Evolutionary conservation across 2,113 vertebrate genomes (phyloP).

Genomic region (Paedocypris sp.): DNA sequence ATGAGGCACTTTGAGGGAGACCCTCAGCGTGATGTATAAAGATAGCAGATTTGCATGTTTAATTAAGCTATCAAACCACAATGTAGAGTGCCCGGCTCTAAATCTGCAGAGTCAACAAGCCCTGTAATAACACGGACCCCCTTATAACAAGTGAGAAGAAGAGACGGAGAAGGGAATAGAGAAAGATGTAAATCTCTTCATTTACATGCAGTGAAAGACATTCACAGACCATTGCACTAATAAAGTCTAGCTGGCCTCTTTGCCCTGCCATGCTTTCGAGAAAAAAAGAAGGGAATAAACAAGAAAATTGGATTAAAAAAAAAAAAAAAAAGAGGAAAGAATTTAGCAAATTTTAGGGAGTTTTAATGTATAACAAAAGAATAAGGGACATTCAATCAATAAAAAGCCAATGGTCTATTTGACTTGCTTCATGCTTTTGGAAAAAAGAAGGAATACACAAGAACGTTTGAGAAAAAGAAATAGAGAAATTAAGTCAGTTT

Average conservation of each 20-base stretch:
- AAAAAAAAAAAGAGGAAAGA: slow-evolving; percentile 17
- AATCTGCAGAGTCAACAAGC: slow-evolving; percentile 78
- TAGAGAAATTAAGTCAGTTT: too few species aligned
- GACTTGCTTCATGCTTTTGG: too few species aligned
- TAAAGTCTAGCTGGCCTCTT: slow-evolving; percentile 79
- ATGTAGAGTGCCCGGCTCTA: slow-evolving; percentile 57
- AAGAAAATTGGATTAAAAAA: not conserved
- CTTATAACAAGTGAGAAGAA: slow-evolving; percentile 42
- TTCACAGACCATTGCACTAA: slow-evolving; percentile 79
- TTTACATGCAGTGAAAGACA: slow-evolving; percentile 85
- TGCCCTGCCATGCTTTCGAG: slow-evolving; percentile 54
- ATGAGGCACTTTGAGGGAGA: not conserved
- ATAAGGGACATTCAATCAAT: too few species aligned
- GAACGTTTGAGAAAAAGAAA: slow-evolving; percentile 10
- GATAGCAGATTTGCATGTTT: slow-evolving; percentile 69
- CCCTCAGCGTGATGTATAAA: slow-evolving; percentile 54
- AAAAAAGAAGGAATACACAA: slow-evolving; percentile 6
- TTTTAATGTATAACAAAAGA: too few species aligned
- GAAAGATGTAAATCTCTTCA: slow-evolving; percentile 81
- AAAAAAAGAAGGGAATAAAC: slow-evolving; percentile 26
- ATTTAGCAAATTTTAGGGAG: too few species aligned
- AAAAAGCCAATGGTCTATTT: too few species aligned
- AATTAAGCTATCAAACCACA: slow-evolving; percentile 69
- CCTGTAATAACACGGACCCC: slow-evolving; percentile 67
- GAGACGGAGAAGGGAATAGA: slow-evolving; percentile 48